phyloP scores from a whole-genome alignment of 2,797 vertebrate genomes.

The Alauda arvensis region DNA sequence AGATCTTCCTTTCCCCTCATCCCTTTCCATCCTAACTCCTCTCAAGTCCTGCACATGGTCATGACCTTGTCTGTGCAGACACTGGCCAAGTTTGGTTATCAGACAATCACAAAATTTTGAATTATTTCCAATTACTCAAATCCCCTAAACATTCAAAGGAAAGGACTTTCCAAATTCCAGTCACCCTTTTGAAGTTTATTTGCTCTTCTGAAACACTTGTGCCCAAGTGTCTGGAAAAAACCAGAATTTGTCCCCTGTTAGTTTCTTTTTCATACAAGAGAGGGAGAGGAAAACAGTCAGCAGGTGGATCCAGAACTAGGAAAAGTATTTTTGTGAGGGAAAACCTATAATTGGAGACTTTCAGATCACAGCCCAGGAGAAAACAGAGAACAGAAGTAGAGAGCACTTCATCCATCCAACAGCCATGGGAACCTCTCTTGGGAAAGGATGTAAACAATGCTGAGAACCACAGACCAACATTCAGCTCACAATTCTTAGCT shows the following conservation, averaged over 20 bases:
- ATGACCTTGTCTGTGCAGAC: neutral
- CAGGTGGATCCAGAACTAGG: neutral
- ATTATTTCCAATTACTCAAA: neutral
- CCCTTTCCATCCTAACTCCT: neutral
- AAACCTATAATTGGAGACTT: neutral
- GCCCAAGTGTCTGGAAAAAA: neutral
- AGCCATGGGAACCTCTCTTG: neutral
- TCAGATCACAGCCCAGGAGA: neutral
- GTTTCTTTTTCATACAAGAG: neutral
- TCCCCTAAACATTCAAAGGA: neutral
- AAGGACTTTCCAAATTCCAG: neutral
- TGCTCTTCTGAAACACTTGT: neutral
- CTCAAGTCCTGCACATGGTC: rapidly evolving
- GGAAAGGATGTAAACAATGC: neutral
- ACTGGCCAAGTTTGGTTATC: too few species aligned
- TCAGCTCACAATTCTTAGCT: neutral
- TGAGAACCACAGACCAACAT: neutral
- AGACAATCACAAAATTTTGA: neutral
- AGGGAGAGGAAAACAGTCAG: neutral
- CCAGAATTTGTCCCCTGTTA: neutral
- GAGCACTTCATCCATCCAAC: neutral
- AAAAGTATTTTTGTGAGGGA: neutral
- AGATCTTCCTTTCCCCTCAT: neutral
- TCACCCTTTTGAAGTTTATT: neutral
- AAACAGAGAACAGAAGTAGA: neutral